phyloP scores from a whole-genome alignment of 2,797 vertebrate genomes.

The Hozukius guyotensis region DNA sequence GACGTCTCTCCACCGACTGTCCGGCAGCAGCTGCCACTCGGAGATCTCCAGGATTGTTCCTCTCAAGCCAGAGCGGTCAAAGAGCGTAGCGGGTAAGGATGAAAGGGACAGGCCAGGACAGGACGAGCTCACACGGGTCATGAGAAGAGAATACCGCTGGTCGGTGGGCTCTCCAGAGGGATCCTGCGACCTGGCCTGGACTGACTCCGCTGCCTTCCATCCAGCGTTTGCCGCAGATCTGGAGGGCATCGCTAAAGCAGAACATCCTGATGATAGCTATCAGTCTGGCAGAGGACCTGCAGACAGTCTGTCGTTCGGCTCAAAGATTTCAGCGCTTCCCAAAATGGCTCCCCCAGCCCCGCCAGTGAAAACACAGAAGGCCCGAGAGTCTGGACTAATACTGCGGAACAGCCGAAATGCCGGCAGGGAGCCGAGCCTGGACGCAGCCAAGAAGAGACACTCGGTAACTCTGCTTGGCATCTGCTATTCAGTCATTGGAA shows the following conservation, averaged over 20 bases:
- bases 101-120: constrained; percentile 70
- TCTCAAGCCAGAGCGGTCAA: constrained; percentile 83
- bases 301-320: constrained; percentile 70
- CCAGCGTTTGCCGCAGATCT: constrained; percentile 46
- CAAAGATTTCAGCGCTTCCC: constrained; percentile 69
- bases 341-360: constrained; percentile 83
- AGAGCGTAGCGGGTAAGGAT: constrained; percentile 77
- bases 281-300: constrained; percentile 44
- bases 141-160: constrained; percentile 81
- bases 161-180: constrained; percentile 78
- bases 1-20: constrained; percentile 73
- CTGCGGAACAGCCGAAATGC: constrained; percentile 83
- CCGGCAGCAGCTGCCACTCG: constrained; percentile 72
- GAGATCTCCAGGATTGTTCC: constrained; percentile 86
- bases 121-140: constrained; percentile 62
- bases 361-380: constrained; percentile 86
- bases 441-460: constrained; percentile 81
- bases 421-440: constrained; percentile 77
- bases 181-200: constrained; percentile 75
- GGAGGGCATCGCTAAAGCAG: constrained; percentile 53
- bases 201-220: constrained; percentile 62
- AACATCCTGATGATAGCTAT: constrained; percentile 60
- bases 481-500: constrained; percentile 81
- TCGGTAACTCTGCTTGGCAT: constrained; percentile 85
- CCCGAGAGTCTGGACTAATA: constrained; percentile 84